Conservation (phyloP, 1,140 invertebrate genomes). For the Battus philenor region DNA sequence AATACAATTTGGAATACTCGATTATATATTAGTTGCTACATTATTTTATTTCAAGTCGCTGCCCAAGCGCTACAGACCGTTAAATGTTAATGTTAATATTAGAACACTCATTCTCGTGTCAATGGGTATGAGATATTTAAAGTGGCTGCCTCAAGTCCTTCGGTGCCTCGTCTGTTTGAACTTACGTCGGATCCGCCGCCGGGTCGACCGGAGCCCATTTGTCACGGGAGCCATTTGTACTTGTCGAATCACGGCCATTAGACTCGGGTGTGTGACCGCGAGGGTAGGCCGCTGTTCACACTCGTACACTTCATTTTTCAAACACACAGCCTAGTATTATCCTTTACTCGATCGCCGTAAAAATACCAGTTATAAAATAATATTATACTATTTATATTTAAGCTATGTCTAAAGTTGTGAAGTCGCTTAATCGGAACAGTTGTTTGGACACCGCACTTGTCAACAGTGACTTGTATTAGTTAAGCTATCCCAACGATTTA, state of each 20-base stretch:
- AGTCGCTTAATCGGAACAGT: slow-evolving; percentile 35
- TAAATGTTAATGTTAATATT: slow-evolving; percentile 38
- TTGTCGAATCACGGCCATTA: slow-evolving; percentile 75
- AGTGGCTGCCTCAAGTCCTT: slow-evolving; percentile 44
- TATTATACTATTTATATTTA: too few species aligned
- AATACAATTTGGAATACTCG: too few species aligned
- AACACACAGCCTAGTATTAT: slow-evolving; percentile 38
- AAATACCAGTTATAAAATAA: slow-evolving; percentile 7
- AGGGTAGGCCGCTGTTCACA: slow-evolving; percentile 39
- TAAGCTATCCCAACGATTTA: slow-evolving; percentile 61
- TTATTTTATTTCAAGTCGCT: too few species aligned
- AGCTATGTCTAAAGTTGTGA: too few species aligned
- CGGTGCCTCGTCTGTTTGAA: slow-evolving; percentile 56
- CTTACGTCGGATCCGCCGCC: slow-evolving; percentile 48
- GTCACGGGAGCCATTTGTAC: slow-evolving; percentile 71
- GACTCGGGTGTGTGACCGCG: slow-evolving; percentile 69
- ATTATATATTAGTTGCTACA: too few species aligned
- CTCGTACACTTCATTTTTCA: slow-evolving; percentile 27
- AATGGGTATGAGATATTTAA: slow-evolving; percentile 43
- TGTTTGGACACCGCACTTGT: slow-evolving; percentile 48
- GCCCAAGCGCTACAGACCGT: too few species aligned
- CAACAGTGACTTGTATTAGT: slow-evolving; percentile 59
- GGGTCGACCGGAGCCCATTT: slow-evolving; percentile 68
- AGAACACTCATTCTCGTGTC: slow-evolving; percentile 37
- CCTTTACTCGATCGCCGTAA: slow-evolving; percentile 2